Base-by-base conservation (phyloP, 2,113 vertebrate species). In the Siphamia tubifer region DNA sequence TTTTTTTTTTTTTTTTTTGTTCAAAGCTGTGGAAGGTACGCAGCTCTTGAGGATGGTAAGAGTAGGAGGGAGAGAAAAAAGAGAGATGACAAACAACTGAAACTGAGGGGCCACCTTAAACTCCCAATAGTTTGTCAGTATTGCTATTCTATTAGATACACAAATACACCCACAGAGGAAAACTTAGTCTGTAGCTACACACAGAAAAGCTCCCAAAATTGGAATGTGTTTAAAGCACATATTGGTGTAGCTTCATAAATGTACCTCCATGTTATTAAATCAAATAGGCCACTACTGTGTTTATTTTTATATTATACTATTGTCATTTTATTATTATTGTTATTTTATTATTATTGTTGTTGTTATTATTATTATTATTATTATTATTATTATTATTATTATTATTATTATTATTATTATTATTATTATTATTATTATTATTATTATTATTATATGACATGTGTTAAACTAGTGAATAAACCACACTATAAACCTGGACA, bases 21-120 rank as follows among this genome's bases (percentile, higher is more conserved):
- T 28, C 15, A 72, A 84, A 87, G 74, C 82, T 74, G 81, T 79
- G 73, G 83, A 90, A 89, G 87, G 86, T 90, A 89, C 87, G 90
- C 90, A 87, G 84, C 90, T 87, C 89, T 91, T 82, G 78, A 90
- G 76, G 69, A 85, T 39, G 71, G 56, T 45, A 48, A 60, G 77
- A 85, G 79, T 74, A 83, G 80, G 74, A 75, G 70, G 72, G 79
- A 82, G 81, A 79, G n/a, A 77, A 81, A 48, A 38, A 56, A 47
- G 78, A 74, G 63, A 63, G 57, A 74, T 44, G 83, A 84, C 82
- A 82, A 86, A 87, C 77, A 89, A 84, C 53, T 74, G 62, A 79
- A 86, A 83, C 57, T 68, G 61, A 81, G 71, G 68, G 71, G 63
- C 69, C 25, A 24, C 60, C 78, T 89, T 83, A 67, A 58, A 67